Base-by-base conservation (phyloP, 2,888 invertebrate species). In the Caenorhabditis sinica region DNA sequence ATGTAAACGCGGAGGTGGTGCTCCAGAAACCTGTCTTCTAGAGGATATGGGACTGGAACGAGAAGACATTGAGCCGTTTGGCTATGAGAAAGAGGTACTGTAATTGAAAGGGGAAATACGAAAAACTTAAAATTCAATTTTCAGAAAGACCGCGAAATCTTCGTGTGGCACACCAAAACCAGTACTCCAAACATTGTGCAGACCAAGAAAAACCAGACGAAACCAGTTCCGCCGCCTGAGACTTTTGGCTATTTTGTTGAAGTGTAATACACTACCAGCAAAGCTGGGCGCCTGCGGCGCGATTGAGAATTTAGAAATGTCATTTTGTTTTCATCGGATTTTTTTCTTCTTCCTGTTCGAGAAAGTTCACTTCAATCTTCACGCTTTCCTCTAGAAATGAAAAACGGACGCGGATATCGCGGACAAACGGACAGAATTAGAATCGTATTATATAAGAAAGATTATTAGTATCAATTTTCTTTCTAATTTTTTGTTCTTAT, bases 1-100 rank as follows among this genome's bases (percentile, higher is more conserved):
- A 0, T 90, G 90, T 69, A 82, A 85, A 43, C 77, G 87, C 23
- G 89, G 87, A 13, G 80, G 61, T 11, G 89, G 89, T 20, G 88
- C 89, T 5, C 90, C 90, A 1, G 90, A 90, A 49, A 88, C 90
- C 0, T 90, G 90, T 83, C 73, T 90, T n/a, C 65, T 90, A 4
- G 87, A 89, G 74, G 87, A 88, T 65, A 82, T 89, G 79, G 87
- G 86, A 8, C 56, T 90, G 13, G 74, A 69, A 25, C 45, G 74
- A n/a, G 71, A 81, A 0, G 89, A 90, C 51, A 85, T 90, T 49
- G 89, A 90, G 56, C 89, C 90, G 4, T 90, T 90, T 63, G 90
- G 89, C 23, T 84, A 76, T 45, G 86, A 87, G 2, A 61, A 73
- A 33, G 30, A 53, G 63, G 86, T 86, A 40, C 33, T 36, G 33